Percentiles rank a stretch among this genome's conserved stretches.
Evolutionary conservation across 1,140 invertebrate species (phyloP).

Genomic region (Caenorhabditis tropicalis): DNA sequence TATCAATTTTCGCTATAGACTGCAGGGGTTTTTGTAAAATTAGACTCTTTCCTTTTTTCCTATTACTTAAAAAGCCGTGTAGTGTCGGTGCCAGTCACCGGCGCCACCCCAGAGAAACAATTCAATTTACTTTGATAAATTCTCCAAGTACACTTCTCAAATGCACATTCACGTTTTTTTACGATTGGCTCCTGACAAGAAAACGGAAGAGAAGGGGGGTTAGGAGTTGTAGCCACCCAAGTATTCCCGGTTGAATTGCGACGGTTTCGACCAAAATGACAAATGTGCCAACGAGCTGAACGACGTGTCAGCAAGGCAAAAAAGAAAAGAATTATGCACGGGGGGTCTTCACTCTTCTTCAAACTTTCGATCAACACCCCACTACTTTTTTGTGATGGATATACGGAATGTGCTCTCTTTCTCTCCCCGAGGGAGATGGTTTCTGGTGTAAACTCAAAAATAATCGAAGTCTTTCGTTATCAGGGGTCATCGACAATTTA

Average conservation of each 20-base stretch:
- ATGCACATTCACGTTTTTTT: slow-evolving; percentile 15
- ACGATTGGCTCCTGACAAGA: slow-evolving; percentile 13
- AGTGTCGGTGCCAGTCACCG: background rate
- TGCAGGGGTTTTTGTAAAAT: no score
- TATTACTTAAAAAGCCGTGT: slow-evolving; percentile 7
- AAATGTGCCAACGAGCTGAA: slow-evolving; percentile 5
- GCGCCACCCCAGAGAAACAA: slow-evolving; percentile 31
- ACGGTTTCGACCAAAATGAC: slow-evolving; percentile 13
- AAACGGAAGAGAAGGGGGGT: background rate
- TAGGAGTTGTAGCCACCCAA: background rate
- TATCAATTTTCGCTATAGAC: no score
- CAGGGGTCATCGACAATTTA: background rate
- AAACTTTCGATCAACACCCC: background rate
- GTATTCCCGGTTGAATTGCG: slow-evolving; percentile 44
- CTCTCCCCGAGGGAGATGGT: background rate
- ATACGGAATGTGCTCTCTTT: background rate
- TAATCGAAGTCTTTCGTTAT: background rate
- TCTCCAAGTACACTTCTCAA: background rate
- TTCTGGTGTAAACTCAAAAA: background rate
- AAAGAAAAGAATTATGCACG: slow-evolving; percentile 34
- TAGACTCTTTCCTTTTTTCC: slow-evolving; percentile 8
- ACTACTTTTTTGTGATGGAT: slow-evolving; percentile 14
- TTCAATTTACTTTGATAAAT: slow-evolving; percentile 40
- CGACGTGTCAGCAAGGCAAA: slow-evolving; percentile 30
- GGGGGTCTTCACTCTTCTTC: background rate